Evolutionary conservation across 2,113 vertebrate species (phyloP), one percentile per base, ranked within the genome.

Genomic region (Archocentrus centrarchus): DNA sequence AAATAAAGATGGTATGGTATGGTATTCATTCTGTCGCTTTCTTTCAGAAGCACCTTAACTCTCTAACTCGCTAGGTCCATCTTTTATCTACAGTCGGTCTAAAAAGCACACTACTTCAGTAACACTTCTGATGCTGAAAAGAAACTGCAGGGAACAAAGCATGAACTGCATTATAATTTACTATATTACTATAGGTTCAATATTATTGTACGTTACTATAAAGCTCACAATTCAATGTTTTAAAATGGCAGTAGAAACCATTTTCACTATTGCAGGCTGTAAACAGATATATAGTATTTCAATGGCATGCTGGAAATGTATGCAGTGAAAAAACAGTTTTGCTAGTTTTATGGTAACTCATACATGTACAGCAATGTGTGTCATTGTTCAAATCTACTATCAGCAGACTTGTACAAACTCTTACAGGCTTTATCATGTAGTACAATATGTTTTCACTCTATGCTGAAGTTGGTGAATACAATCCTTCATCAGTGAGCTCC

Each of bases 401-500:
- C n/a, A 39, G 10, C 37, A 77, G 37, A 77, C 55, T 76, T 7
- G n/a, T 41, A 17, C 55, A 41, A 7, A 44, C 35, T 59, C n/a
- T 58, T 57, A 68, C 44, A 62, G 22, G 10, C 57, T 62, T 57
- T 75, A n/a, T 30, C 7, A 61, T 58, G 32, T 20, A 14, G 27
- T 17, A 53, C n/a, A 83, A 11, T 20, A 41, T 78, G 73, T 22
- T 81, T 75, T 66, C 75, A 66, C 11, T 57, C 17, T 9, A 13
- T 76, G 58, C 22, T 9, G 41, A 85, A 58, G 60, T 62, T 37
- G 13, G 30, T 44, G 47, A 59, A 50, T 75, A 15, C 27, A 86
- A 32, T 58, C 22, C 11, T 78, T 75, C 24, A 35, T 57, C 20
- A 11, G 44, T 82, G 55, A 22, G 35, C 59, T 55, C 59, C 62